Conservation (phyloP, 1,140 invertebrate species). For the Brachionus plicatilis region DNA sequence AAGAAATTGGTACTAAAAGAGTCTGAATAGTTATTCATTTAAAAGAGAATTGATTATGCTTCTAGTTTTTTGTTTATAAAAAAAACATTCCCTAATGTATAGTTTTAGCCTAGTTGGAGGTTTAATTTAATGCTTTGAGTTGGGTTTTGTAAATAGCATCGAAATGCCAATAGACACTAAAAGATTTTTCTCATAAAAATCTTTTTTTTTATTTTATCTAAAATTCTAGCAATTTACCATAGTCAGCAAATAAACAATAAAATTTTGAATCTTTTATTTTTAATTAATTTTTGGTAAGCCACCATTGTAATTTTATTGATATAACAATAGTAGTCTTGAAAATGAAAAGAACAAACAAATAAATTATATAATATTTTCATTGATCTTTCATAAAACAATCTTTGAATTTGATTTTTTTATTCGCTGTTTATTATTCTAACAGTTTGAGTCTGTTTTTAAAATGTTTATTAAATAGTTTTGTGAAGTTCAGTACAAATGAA, state of each 20-base stretch:
- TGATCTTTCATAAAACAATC: too few relatives aligned
- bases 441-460: too few relatives aligned
- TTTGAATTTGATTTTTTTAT: too few relatives aligned
- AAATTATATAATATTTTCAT: too few relatives aligned
- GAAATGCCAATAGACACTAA: not conserved
- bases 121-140: not conserved
- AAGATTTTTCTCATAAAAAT: not conserved
- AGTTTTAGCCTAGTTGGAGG: not conserved
- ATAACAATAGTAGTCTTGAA: too few relatives aligned
- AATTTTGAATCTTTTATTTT: too few relatives aligned
- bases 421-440: too few relatives aligned
- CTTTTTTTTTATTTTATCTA: not conserved
- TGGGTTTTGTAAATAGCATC: not conserved
- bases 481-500: too few relatives aligned
- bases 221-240: not conserved
- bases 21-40: not conserved
- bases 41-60: not conserved
- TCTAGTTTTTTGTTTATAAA: not conserved
- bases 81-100: not conserved
- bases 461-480: too few relatives aligned
- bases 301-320: too few relatives aligned
- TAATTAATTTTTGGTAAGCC: too few relatives aligned
- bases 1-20: slow-evolving; percentile 30
- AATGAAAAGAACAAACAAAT: too few relatives aligned
- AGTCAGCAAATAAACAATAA: not conserved